Conservation (phyloP, 2,888 invertebrate genomes). For the Plutella xylostella region DNA sequence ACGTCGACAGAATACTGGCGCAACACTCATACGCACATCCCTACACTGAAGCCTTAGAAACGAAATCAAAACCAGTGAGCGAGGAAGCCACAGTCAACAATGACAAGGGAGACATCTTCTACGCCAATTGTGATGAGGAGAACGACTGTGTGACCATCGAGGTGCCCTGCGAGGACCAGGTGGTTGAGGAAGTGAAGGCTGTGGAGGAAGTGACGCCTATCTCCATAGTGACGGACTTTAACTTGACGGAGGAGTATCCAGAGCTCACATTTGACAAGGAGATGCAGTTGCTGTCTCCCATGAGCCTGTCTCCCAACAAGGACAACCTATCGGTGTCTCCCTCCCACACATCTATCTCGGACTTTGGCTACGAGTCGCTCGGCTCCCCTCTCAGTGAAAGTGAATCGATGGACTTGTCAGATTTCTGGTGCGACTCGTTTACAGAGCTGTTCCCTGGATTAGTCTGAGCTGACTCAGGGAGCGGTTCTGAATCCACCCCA, state of each 20-base stretch:
- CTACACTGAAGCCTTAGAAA: constrained; percentile 32
- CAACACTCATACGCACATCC: constrained; percentile 67
- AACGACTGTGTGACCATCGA: constrained; percentile 81
- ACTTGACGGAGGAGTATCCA: constrained; percentile 29
- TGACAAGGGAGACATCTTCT: constrained; percentile 73
- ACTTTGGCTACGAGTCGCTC: constrained; percentile 61
- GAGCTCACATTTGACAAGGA: constrained; percentile 45
- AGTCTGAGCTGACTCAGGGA: constrained; percentile 49
- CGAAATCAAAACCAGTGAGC: constrained; percentile 25
- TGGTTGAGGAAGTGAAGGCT: constrained; percentile 50
- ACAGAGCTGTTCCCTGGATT: constrained; percentile 83
- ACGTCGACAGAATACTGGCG: constrained; percentile 56
- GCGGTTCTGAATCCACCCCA: constrained; percentile 36
- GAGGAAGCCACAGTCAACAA: constrained; percentile 42
- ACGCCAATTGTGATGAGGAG: constrained; percentile 78
- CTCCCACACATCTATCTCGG: constrained; percentile 52
- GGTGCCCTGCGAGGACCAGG: constrained; percentile 72
- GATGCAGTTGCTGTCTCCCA: constrained; percentile 57
- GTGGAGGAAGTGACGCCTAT: constrained; percentile 28
- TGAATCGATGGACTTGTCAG: constrained; percentile 64
- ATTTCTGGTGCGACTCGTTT: constrained; percentile 81
- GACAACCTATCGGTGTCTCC: constrained; percentile 51
- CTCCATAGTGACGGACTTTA: constrained; percentile 39
- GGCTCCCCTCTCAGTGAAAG: constrained; percentile 60
- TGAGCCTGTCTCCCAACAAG: constrained; percentile 46